A percentile compares a stretch with the other conserved stretches of the same genome.
Conservation (phyloP, 2,113 vertebrate species). For the Alectura lathami region DNA sequence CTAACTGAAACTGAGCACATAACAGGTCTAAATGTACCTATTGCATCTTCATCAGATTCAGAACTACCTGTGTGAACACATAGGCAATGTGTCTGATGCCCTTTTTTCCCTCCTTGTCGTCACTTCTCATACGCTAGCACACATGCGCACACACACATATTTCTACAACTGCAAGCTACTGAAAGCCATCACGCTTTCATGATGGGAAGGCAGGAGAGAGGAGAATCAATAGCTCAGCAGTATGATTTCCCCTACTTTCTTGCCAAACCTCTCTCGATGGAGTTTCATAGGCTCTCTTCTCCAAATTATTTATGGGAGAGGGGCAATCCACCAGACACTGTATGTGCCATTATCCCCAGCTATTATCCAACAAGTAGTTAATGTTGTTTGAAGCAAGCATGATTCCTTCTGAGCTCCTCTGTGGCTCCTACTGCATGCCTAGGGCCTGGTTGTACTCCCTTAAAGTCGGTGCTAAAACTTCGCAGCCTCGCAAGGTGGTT, state of each 20-base stretch:
- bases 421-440: slow-evolving; percentile 66
- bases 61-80: not conserved
- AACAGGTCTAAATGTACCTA: not conserved
- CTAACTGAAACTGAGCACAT: not conserved
- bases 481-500: slow-evolving; percentile 71
- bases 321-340: slow-evolving; percentile 66
- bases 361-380: slow-evolving; percentile 73
- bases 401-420: slow-evolving; percentile 68
- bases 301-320: slow-evolving; percentile 73
- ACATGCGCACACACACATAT: not conserved
- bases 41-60: not conserved
- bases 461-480: slow-evolving; percentile 71
- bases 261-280: slow-evolving; percentile 48
- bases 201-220: slow-evolving; percentile 38
- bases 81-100: not conserved
- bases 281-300: slow-evolving; percentile 55
- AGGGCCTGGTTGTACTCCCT: slow-evolving; percentile 71
- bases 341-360: slow-evolving; percentile 67
- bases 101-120: not conserved
- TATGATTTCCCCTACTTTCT: slow-evolving; percentile 51
- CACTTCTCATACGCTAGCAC: accelerated
- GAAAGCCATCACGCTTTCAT: slow-evolving; percentile 28
- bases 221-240: slow-evolving; percentile 59
- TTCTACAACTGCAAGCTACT: slow-evolving; percentile 9
- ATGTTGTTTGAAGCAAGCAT: slow-evolving; percentile 74